Evolutionary conservation across 2,113 vertebrate genomes (phyloP), one percentile per base, ranked within the genome.

Genomic region (Dunckerocampus dactyliophorus): DNA sequence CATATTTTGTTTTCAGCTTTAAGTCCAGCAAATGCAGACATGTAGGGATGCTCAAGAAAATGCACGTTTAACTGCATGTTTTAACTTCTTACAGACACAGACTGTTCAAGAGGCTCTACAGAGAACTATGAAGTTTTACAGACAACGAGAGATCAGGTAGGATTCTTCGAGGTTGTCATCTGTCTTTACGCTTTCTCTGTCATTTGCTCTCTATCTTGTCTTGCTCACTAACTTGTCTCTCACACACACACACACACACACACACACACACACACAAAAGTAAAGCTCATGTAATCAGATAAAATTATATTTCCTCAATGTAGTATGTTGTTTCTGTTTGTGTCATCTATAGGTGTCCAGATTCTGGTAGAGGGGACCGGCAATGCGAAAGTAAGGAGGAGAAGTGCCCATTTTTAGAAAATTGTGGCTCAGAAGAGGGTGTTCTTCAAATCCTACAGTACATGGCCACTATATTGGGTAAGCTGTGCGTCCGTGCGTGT

Each of bases 361-460:
- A 95, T 74, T 89, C 90, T 63, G 92, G 91, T 80, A 90, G 83
- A 80, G 93, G 93, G 76, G 92, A 95, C 71, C 91, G 88, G 69
- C 90, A 87, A 79, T 76, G 88, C 72, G 91, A 94, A 46, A 91
- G 89, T 80, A 93, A 89, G 74, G 92, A 95, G 22, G 92, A 94
- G 72, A 94, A 93, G 88, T 97, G 93, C 78, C 89, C 88, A 59
- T 93, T 92, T 79, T 84, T 93, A 62, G 95, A 94, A 84, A 92
- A 91, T 79, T 91, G 92, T 77, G 92, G 90, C 74, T 89, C 85
- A 50, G 96, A 97, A 56, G 94, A 94, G 81, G 95, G 97, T 67
- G 89, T 98, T 87, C 93, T 95, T 89, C 94, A 93, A 92, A 95
- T 96, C 87, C 93, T 99, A 47, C 95, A 95, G 78, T 94, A 94